Base-by-base conservation (phyloP, 2,888 invertebrate species). In the Gastrophysa polygoni region DNA sequence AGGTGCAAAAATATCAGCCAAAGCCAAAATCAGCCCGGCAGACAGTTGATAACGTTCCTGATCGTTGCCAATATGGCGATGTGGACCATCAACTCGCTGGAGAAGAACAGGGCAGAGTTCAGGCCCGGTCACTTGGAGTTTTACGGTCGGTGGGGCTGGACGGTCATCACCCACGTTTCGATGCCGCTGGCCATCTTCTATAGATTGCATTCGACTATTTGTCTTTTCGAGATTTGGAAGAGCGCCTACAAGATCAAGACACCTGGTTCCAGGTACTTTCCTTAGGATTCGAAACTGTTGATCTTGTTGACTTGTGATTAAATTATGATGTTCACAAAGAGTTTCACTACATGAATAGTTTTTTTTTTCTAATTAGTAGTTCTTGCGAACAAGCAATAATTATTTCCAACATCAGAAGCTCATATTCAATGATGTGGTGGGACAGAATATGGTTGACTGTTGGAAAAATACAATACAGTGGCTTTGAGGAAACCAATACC, bases 151-250 rank as follows among this genome's bases (percentile, higher is more conserved):
- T 93, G 93, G 93, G 92, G 92, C 1, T 95, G 95, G 95, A 93
- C 93, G 0, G 92, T 95, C 70, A 93, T 95, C 71, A 93, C 92
- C 0, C 93, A 95, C 77, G 90, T 94, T 0, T 92, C 93, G 0
- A 93, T 93, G 89, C 95, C 95, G 0, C 82, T 95, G 49, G 92
- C 92, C 0, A 94, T 95, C 71, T 95, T 95, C 82, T 95, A 93
- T 81, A 84, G 95, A 44, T 95, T 95, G 77, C 95, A 95, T 80
- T 94, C 94, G 1, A 93, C 95, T 0, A 95, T 95, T 71, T 95
- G 95, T 79, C 85, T 96, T 17, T 95, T 94, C 75, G 95, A 95
- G 80, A 91, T 96, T 59, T 96, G 95, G 95, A 95, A 94, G 79
- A 88, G 90, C 66, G 90, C 93, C 52, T 96, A 93, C 82, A 95